Evolutionary conservation across 2,888 invertebrate species (phyloP).

Genomic region (Papilio demoleus): DNA sequence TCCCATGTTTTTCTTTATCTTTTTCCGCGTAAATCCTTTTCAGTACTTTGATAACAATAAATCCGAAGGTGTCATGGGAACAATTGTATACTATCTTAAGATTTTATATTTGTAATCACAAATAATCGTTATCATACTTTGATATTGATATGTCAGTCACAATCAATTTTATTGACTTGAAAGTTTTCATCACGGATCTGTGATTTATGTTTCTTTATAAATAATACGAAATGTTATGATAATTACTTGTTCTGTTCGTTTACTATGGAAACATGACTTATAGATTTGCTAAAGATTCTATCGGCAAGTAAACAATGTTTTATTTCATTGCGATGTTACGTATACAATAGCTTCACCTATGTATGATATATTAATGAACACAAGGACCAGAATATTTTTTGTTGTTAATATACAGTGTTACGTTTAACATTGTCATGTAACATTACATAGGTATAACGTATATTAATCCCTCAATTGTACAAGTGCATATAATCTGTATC

Average conservation of each 20-base stretch:
- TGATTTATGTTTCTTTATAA: conserved; percentile 8
- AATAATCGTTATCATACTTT: conserved; percentile 55
- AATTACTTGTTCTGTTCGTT: neutral
- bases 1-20: conserved; percentile 45
- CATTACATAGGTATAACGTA: neutral
- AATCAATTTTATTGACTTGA: conserved; percentile 55
- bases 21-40: conserved; percentile 21
- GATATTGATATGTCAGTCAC: conserved; percentile 40
- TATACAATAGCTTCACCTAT: neutral
- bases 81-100: conserved; percentile 46
- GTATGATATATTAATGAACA: no score
- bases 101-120: conserved; percentile 58
- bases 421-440: neutral
- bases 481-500: conserved; percentile 43
- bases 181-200: conserved; percentile 44
- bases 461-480: conserved; percentile 39
- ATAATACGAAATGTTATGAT: neutral
- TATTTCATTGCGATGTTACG: neutral
- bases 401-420: neutral
- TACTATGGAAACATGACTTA: conserved; percentile 3
- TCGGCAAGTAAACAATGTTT: neutral
- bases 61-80: conserved; percentile 19
- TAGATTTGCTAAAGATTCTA: neutral
- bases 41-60: conserved; percentile 40
- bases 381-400: neutral